Evolutionary conservation across 2,113 vertebrate genomes (phyloP), one percentile per base, ranked within the genome.

Genomic region (Daboia siamensis): DNA sequence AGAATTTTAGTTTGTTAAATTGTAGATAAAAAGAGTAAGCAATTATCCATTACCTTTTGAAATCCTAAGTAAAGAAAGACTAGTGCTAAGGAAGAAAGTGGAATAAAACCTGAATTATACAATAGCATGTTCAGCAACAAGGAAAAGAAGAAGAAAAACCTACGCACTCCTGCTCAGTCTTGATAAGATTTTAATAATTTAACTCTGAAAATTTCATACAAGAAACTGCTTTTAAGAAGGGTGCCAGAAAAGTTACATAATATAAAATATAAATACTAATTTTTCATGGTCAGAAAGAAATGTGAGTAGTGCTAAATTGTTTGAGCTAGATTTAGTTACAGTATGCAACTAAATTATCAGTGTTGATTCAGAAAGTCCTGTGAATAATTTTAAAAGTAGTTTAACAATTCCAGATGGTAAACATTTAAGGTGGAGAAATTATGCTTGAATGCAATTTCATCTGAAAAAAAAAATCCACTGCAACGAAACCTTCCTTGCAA

Each of bases 161-260:
- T 89, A 92, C 93, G 87, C 33, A 93, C 90, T 94, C 90, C 96
- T 97, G 95, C 89, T 64, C 2, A 54, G 88, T 95, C 95, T 96
- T 96, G 96, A 97, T 97, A 97, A 96, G 95, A 96, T 97, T 97
- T 97, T 96, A 97, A 97, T 97, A 97, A 97, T 96, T 97, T 95
- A 97, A 94, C 90, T 95, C 93, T 92, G 96, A 93, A 94, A 91
- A 96, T 97, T 96, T 97, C 95, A 96, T 93, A 94, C 94, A 93
- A 91, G 94, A 92, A 96, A 84, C 93, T 96, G 95, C 94, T 97
- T 96, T 95, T 95, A 94, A 64, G 93, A 95, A 93, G 87, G 94
- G 89, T 64, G 90, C 91, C 94, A 86, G 51, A 94, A 94, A 96
- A 94, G 59, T 93, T 94, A 95, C 95, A 97, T 92, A 96, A 91